Evolutionary conservation across 2,888 invertebrate species (phyloP).

Genomic region (Trichogramma evanescens): DNA sequence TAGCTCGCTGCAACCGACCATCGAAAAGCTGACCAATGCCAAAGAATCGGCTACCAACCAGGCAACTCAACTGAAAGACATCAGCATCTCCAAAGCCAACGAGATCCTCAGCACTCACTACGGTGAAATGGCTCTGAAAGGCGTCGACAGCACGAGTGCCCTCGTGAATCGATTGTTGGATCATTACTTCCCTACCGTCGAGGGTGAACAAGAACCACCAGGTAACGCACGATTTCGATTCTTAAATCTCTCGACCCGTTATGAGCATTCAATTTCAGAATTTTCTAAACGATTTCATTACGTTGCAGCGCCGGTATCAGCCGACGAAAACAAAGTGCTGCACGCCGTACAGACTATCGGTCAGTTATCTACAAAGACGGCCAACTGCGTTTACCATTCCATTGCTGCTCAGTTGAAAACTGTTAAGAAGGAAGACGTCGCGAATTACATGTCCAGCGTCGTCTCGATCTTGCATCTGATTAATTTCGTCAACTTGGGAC

Average conservation of each 20-base stretch:
- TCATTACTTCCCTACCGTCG: conserved; percentile 62
- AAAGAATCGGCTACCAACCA: conserved; percentile 55
- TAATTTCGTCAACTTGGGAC: conserved; percentile 31
- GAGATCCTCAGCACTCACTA: conserved; percentile 64
- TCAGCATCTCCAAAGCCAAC: conserved; percentile 67
- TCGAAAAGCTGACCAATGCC: conserved; percentile 46
- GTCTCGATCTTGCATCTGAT: conserved; percentile 42
- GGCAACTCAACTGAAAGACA: conserved; percentile 61
- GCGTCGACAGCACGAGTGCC: conserved; percentile 63
- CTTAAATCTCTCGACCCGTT: conserved; percentile 3
- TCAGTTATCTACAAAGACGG: conserved; percentile 64
- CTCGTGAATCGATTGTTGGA: conserved; percentile 68
- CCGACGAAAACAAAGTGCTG: conserved; percentile 60
- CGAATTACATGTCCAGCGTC: conserved; percentile 38
- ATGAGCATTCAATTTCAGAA: background rate
- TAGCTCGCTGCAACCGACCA: conserved; percentile 40
- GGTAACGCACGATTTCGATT: conserved; percentile 34
- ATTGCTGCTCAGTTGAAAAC: conserved; percentile 58
- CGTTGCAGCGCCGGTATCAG: conserved; percentile 56
- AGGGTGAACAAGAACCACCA: conserved; percentile 48
- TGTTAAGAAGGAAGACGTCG: conserved; percentile 42
- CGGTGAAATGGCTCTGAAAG: conserved; percentile 61
- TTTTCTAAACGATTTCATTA: background rate
- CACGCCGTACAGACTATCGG: conserved; percentile 71
- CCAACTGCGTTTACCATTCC: conserved; percentile 65